Evolutionary conservation across 1,140 invertebrate species (phyloP).

Genomic region (Musca domestica): DNA sequence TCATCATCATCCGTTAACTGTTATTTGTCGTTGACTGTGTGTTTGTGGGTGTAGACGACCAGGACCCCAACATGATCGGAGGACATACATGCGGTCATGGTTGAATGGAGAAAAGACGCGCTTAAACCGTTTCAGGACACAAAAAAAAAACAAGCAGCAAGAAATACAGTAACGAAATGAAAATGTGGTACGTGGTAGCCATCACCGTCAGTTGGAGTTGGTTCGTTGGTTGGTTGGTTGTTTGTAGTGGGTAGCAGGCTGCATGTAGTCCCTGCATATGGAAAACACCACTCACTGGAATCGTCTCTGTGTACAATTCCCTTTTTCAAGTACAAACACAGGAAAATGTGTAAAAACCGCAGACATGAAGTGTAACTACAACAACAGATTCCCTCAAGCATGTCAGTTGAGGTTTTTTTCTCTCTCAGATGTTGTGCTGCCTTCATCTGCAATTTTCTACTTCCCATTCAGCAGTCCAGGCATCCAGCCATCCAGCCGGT

Average conservation of each 20-base stretch:
- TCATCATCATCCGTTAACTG: constrained; percentile 16
- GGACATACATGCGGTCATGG: no score
- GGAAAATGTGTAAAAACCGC: constrained; percentile 17
- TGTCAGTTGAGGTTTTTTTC: constrained; percentile 15
- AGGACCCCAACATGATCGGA: not conserved
- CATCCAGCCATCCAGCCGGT: not conserved
- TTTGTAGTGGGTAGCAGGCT: no score
- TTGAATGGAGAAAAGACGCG: constrained; percentile 4
- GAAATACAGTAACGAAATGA: not conserved
- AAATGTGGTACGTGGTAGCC: no score
- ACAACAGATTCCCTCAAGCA: constrained; percentile 21
- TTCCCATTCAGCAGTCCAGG: not conserved
- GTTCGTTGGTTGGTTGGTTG: no score
- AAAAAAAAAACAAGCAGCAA: not conserved
- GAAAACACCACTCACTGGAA: not conserved
- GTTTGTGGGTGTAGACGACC: constrained; percentile 1
- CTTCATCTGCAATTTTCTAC: not conserved
- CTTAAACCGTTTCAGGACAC: not conserved
- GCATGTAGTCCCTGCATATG: no score
- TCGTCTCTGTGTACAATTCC: not conserved
- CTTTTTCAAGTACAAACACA: constrained; percentile 10
- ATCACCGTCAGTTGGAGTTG: no score
- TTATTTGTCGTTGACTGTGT: constrained; percentile 4
- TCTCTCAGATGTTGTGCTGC: not conserved
- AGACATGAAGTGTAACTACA: constrained; percentile 21